Conservation (phyloP, 2,888 invertebrate species). For the Sphecodes monilicornis region DNA sequence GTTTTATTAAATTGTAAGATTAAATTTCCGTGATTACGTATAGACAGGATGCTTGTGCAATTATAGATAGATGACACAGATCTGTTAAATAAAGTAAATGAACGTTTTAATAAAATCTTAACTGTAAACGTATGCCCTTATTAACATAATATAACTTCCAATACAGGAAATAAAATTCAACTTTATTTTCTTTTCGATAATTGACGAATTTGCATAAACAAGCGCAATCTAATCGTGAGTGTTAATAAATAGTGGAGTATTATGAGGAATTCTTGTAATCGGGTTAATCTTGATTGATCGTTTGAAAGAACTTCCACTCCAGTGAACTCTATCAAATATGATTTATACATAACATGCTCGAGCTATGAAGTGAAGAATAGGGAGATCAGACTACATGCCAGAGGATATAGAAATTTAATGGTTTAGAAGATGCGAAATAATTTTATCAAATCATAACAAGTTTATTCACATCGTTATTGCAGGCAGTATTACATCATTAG, state of each 20-base stretch:
- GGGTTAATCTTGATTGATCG: not conserved
- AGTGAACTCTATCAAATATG: not conserved
- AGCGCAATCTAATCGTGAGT: not conserved
- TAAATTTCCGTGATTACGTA: too few relatives aligned
- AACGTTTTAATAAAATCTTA: not conserved
- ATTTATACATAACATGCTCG: not conserved
- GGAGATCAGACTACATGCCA: not conserved
- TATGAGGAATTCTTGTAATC: not conserved
- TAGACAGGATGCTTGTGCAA: too few relatives aligned
- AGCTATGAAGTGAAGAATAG: not conserved
- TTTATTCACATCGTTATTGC: too few relatives aligned
- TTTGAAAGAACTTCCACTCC: not conserved
- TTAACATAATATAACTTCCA: not conserved
- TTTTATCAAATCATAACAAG: too few relatives aligned
- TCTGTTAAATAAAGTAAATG: not conserved
- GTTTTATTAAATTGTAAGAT: too few relatives aligned
- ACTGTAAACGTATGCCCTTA: not conserved
- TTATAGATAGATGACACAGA: too few relatives aligned
- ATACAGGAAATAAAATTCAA: not conserved
- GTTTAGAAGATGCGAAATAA: not conserved
- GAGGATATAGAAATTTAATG: not conserved
- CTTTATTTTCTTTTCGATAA: not conserved
- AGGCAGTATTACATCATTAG: not conserved
- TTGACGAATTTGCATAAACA: not conserved
- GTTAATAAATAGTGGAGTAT: not conserved